These are phyloP conservation scores for Meloidogyne chitwoodi DNA, from an alignment of 1,140 invertebrate species.

Conservation along the genomic window DNA sequence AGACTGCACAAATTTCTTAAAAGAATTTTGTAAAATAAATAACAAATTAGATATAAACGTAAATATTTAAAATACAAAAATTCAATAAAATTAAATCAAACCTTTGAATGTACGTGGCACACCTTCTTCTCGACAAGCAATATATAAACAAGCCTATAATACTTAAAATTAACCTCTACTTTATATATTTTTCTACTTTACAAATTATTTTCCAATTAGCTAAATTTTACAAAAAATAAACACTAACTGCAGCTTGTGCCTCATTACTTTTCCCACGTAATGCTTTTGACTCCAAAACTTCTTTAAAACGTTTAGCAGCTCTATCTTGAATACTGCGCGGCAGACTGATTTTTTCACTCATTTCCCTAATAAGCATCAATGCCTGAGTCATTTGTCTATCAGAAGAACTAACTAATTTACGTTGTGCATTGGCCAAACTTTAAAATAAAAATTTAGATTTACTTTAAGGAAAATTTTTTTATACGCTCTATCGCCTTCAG, in stretches of 20 bases:
- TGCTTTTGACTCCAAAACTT: slow-evolving; percentile 93
- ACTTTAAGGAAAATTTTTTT: not conserved
- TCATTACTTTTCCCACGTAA: slow-evolving; percentile 90
- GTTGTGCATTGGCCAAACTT: slow-evolving; percentile 57
- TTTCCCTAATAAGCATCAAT: slow-evolving; percentile 89
- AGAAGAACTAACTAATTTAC: slow-evolving; percentile 49
- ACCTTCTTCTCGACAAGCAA: slow-evolving; percentile 94
- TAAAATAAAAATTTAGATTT: slow-evolving; percentile 20
- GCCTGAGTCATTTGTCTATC: slow-evolving; percentile 90
- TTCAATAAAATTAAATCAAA: slow-evolving; percentile 38
- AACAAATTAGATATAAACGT: too few species aligned
- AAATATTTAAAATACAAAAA: too few species aligned
- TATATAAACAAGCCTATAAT: slow-evolving; percentile 77
- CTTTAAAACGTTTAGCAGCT: slow-evolving; percentile 92
- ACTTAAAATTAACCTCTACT: not conserved
- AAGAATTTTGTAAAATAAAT: too few species aligned
- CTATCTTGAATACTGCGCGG: slow-evolving; percentile 87
- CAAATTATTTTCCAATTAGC: too few species aligned
- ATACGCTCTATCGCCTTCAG: slow-evolving; percentile 60
- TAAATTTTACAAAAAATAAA: not conserved
- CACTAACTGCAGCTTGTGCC: slow-evolving; percentile 88
- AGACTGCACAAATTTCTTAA: slow-evolving; percentile 90
- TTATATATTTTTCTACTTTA: too few species aligned
- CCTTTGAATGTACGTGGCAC: slow-evolving; percentile 96
- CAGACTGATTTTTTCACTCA: slow-evolving; percentile 95